A percentile compares a stretch with the other conserved stretches of the same genome.
Evolutionary conservation across 2,113 vertebrate genomes (phyloP).

Genomic region (Menura novaehollandiae): DNA sequence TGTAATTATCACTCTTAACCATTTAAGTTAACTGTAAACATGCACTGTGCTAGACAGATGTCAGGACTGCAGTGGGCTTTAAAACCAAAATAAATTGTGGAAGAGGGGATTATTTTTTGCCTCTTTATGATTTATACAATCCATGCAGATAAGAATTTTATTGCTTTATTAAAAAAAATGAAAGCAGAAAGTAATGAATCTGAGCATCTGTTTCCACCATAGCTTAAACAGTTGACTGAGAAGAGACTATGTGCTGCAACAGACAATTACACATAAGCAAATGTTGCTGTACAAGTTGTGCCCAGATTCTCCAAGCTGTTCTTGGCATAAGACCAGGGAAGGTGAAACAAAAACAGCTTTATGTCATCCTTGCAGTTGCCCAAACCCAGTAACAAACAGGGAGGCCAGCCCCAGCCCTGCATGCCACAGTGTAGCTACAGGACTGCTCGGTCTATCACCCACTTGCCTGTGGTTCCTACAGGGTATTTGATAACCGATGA

Average conservation of each 20-base stretch:
- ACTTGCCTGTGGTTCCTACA: not conserved
- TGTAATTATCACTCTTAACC: not conserved
- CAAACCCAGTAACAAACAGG: not conserved
- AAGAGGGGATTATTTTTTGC: not conserved
- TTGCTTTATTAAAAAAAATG: not conserved
- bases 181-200: not conserved
- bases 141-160: not conserved
- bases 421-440: not conserved
- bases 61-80: not conserved
- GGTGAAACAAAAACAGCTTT: slow-evolving; percentile 7
- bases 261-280: not conserved
- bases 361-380: not conserved
- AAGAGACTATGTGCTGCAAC: not conserved
- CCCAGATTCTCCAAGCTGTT: not conserved
- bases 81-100: not conserved
- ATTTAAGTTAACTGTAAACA: not conserved
- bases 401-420: not conserved
- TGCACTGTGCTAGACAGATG: not conserved
- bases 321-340: not conserved
- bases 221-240: not conserved
- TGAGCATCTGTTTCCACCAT: not conserved
- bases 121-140: not conserved
- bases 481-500: not conserved
- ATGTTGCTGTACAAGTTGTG: not conserved
- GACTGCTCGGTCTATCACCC: not conserved